These are phyloP conservation scores for Grammatotria lemairii DNA, from an alignment of 2,113 vertebrate species.

Conservation along the genomic window DNA sequence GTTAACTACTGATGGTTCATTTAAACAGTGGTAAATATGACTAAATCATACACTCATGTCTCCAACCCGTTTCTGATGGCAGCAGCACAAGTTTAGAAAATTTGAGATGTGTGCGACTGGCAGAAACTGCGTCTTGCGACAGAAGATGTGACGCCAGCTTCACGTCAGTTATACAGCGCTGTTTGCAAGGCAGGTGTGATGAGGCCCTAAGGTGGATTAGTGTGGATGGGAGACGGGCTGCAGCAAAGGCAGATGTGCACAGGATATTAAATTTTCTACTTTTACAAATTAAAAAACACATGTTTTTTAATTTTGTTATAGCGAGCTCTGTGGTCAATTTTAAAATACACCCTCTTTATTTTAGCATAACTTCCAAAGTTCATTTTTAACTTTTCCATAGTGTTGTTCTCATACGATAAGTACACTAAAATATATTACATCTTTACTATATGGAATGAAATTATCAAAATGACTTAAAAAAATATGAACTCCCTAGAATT, in stretches of 20 bases:
- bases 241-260: background rate
- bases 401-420: background rate
- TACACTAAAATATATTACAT: background rate
- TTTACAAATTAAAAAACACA: background rate
- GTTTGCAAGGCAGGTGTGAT: background rate
- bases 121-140: background rate
- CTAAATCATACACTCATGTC: background rate
- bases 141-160: background rate
- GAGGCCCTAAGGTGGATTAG: background rate
- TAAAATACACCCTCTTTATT: background rate
- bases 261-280: background rate
- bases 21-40: background rate
- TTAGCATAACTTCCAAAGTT: background rate
- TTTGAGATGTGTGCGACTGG: background rate
- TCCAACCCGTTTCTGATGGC: background rate
- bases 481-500: background rate
- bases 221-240: background rate
- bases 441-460: background rate
- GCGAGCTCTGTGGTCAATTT: background rate
- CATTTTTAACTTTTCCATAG: background rate
- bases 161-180: background rate
- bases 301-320: background rate
- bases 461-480: fast-evolving
- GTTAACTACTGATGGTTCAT: background rate
- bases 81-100: background rate